phyloP scores from a whole-genome alignment of 2,888 invertebrate genomes.

The Bembecia ichneumoniformis region DNA sequence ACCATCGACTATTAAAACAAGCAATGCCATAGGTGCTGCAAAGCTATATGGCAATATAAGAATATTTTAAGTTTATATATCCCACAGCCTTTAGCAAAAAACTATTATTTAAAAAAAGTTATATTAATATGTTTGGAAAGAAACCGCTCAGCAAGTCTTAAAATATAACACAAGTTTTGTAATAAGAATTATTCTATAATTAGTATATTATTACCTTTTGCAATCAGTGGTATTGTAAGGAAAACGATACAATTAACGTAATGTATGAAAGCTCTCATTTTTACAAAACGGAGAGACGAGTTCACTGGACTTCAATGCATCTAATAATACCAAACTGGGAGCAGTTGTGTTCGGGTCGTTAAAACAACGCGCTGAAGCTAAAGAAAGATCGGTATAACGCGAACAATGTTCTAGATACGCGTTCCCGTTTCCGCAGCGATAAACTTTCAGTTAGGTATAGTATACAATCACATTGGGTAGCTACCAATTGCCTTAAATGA shows the following conservation, averaged over 20 bases:
- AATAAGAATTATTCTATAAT: too few relatives aligned
- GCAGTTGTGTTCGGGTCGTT: constrained; percentile 17
- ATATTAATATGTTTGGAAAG: too few relatives aligned
- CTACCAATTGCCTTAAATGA: not conserved
- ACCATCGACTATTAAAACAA: too few relatives aligned
- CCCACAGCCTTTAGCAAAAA: too few relatives aligned
- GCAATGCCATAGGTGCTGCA: too few relatives aligned
- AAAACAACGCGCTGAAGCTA: constrained; percentile 25
- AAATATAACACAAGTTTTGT: too few relatives aligned
- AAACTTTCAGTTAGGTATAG: constrained; percentile 23
- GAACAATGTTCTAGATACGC: constrained; percentile 37
- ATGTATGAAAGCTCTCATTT: constrained; percentile 19
- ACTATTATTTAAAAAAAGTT: too few relatives aligned
- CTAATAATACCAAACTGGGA: constrained; percentile 19
- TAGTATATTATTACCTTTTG: not conserved
- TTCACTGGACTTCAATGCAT: constrained; percentile 31
- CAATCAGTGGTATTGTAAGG: not conserved
- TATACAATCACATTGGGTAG: too few relatives aligned
- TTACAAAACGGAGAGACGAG: constrained; percentile 27
- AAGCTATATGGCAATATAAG: too few relatives aligned
- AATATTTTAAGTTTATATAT: too few relatives aligned
- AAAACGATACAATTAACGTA: constrained; percentile 11
- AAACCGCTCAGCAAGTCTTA: too few relatives aligned
- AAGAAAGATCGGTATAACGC: constrained; percentile 31
- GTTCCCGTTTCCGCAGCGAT: constrained; percentile 43